Base-by-base conservation (phyloP, 2,888 invertebrate species). In the Sphinx pinastri region DNA sequence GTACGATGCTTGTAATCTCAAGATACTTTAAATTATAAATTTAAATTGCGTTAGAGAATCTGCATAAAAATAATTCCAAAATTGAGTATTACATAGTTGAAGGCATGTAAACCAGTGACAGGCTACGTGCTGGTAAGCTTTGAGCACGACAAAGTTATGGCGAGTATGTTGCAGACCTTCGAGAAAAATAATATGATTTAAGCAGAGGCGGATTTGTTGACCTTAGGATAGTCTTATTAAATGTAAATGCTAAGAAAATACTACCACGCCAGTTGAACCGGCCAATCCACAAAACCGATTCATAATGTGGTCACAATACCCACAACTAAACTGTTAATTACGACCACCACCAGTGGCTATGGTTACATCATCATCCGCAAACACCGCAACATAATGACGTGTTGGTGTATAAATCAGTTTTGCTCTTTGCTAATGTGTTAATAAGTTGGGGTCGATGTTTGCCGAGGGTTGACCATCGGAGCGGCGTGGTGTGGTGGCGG, bases 391-490 rank as follows among this genome's bases (percentile, higher is more conserved):
- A 47, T 19, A 63, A 47, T 63, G 49, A 19, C 63, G 49, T 63
- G 63, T 63, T 49, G 63, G 63, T 63, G 13, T 38, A 31, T 60
- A 66, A 72, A 68, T 51, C 55, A 51, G 52, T 66, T 71, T 70
- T 54, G 51, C 71, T 73, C 68, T 76, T 72, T 57, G 70, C 73
- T 68, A 69, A 77, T 77, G 79, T 81, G 78, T 79, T 80, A 83
- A 81, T 82, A 80, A 81, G 79, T 78, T 72, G 68, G 71, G 75
- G 76, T 72, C 75, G 69, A 71, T 82, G 81, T 85, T 85, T 81
- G 78, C 79, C 72, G 73, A 79, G 79, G 79, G 77, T 74, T 75
- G 75, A 74, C 77, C 75, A 69, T 71, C 76, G 74, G 74, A 68
- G 75, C 70, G 76, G 77, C 74, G 76, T 71, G 76, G 73, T 75